Evolutionary conservation across 2,113 vertebrate genomes (phyloP).

Genomic region (Lepus americanus): DNA sequence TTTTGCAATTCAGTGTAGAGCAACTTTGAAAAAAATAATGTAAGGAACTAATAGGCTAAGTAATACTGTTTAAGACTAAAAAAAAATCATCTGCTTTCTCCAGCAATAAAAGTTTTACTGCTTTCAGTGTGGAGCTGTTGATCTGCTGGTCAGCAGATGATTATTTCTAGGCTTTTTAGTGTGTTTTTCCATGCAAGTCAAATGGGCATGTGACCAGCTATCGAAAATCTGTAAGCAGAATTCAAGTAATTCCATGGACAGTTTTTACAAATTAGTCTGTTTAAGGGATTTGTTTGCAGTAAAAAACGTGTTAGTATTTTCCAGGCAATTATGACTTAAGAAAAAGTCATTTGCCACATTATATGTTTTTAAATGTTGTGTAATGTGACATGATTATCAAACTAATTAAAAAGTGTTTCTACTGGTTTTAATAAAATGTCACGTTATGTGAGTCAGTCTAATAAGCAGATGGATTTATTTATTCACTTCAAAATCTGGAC

Average conservation of each 20-base stretch:
- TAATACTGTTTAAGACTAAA: conserved; percentile 22
- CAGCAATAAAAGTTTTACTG: conserved; percentile 44
- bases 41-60: conserved; percentile 15
- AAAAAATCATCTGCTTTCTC: conserved; percentile 45
- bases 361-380: conserved; percentile 54
- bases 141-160: conserved; percentile 9
- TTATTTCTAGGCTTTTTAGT: background rate
- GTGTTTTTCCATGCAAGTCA: conserved; percentile 60
- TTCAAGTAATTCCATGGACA: conserved; percentile 73
- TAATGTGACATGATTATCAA: conserved; percentile 73
- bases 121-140: background rate
- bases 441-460: conserved; percentile 36
- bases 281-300: conserved; percentile 63
- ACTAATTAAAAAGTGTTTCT: conserved; percentile 75
- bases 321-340: conserved; percentile 67
- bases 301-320: conserved; percentile 69
- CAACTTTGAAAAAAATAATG: conserved; percentile 13
- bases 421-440: conserved; percentile 70
- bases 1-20: background rate
- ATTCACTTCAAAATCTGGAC: conserved; percentile 15
- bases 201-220: background rate
- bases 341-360: conserved; percentile 75
- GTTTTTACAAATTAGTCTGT: conserved; percentile 73
- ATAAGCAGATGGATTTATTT: background rate
- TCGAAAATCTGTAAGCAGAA: conserved; percentile 76